These are phyloP conservation scores for Tetranychus piercei DNA, from an alignment of 2,888 invertebrate species.

Conservation along the genomic window DNA sequence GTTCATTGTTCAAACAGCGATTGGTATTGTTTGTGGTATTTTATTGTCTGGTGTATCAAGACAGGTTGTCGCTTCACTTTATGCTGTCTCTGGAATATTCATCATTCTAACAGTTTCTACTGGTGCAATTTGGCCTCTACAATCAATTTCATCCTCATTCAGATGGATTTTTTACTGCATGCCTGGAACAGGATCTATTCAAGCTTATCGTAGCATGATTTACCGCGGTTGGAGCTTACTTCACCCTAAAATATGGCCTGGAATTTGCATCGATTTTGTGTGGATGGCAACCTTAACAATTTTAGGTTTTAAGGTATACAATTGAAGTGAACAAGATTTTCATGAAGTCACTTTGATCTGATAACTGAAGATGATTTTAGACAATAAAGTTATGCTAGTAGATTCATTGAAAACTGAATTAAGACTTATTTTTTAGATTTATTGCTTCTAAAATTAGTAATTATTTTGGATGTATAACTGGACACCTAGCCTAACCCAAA, in stretches of 20 bases:
- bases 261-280: background rate
- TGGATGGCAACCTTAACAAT: background rate
- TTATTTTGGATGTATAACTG: too few species aligned
- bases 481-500: too few species aligned
- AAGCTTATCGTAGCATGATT: constrained; percentile 2
- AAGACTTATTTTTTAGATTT: too few species aligned
- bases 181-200: background rate
- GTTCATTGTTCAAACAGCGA: background rate
- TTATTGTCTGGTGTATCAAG: background rate
- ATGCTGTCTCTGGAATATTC: background rate
- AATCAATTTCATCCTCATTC: background rate
- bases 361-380: too few species aligned
- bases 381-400: too few species aligned
- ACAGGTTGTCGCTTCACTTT: background rate
- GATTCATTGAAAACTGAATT: too few species aligned
- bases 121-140: constrained; percentile 12
- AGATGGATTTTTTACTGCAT: background rate
- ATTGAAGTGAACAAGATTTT: background rate
- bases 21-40: background rate
- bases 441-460: too few species aligned
- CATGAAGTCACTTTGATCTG: too few species aligned
- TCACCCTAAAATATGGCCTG: background rate
- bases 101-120: background rate
- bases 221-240: background rate
- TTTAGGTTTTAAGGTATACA: background rate